Conservation (phyloP, 37 sponge, comb jelly and placozoan species). For the Aphrocallistes beatrix region DNA sequence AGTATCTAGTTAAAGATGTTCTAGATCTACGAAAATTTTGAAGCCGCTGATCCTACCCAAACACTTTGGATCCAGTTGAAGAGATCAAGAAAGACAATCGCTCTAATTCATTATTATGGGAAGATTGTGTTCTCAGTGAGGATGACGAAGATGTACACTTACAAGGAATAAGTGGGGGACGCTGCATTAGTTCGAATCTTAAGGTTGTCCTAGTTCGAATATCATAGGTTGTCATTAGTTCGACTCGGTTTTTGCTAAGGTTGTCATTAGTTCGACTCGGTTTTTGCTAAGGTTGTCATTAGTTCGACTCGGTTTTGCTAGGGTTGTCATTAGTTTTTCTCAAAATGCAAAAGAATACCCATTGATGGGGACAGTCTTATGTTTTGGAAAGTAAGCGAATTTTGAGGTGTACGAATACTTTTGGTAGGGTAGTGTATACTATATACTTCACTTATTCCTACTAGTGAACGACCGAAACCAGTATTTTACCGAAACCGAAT, state of each 20-base stretch:
- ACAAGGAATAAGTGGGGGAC: not conserved
- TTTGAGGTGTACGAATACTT: no score
- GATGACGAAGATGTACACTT: not conserved
- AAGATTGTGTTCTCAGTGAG: conserved; percentile 17
- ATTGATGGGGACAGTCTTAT: not conserved
- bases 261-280: no score
- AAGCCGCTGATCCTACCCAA: not conserved
- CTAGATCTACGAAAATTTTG: not conserved
- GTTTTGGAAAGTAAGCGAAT: conserved; percentile 11
- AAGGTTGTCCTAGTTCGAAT: no score
- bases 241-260: no score
- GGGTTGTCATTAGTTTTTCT: not conserved
- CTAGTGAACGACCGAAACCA: no score
- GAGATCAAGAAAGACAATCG: not conserved
- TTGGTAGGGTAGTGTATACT: no score
- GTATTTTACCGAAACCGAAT: no score
- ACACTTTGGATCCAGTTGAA: not conserved
- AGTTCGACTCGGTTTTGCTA: no score
- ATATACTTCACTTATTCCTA: no score
- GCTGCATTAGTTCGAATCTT: no score
- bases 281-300: no score
- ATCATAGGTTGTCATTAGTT: no score
- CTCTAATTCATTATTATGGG: not conserved
- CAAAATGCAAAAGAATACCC: conserved; percentile 5
- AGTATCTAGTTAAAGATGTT: not conserved